Conservation (phyloP, 2,888 invertebrate genomes). For the Ophion ventricosus region DNA sequence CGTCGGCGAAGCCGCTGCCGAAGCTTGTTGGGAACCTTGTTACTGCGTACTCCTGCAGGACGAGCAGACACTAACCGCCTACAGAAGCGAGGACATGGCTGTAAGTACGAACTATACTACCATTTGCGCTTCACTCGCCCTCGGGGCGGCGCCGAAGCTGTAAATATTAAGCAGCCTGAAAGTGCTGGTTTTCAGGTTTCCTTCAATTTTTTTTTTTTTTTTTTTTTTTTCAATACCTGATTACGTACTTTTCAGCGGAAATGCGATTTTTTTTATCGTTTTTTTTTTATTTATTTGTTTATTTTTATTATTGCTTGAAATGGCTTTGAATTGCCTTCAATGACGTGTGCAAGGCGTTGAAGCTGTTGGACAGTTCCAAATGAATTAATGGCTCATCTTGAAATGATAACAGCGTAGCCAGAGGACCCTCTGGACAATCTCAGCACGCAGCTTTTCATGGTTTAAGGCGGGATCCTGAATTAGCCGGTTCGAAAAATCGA, state of each 20-base stretch:
- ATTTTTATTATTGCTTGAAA: neutral
- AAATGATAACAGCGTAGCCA: no score
- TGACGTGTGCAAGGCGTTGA: no score
- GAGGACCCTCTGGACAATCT: no score
- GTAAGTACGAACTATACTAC: conserved; percentile 84
- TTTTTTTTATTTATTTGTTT: no score
- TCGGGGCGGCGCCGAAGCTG: neutral
- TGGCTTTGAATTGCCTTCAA: no score
- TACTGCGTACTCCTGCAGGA: conserved; percentile 92
- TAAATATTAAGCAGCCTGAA: neutral
- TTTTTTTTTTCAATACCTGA: neutral
- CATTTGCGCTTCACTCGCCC: neutral
- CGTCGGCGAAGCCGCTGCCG: conserved; percentile 85
- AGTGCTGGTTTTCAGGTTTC: neutral
- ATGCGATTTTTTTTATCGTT: neutral
- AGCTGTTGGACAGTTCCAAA: no score
- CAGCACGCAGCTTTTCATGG: no score
- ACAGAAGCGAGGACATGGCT: conserved; percentile 91
- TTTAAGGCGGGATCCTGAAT: no score
- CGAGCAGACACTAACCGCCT: conserved; percentile 90
- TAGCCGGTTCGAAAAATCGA: no score
- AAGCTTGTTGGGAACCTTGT: conserved; percentile 90
- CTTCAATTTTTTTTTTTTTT: no score
- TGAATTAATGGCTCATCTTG: no score
- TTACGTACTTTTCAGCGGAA: neutral